Percentiles rank a stretch among this genome's conserved stretches.
phyloP scores from a whole-genome alignment of 1,140 invertebrate species.

The Tetramorium parvispinum region DNA sequence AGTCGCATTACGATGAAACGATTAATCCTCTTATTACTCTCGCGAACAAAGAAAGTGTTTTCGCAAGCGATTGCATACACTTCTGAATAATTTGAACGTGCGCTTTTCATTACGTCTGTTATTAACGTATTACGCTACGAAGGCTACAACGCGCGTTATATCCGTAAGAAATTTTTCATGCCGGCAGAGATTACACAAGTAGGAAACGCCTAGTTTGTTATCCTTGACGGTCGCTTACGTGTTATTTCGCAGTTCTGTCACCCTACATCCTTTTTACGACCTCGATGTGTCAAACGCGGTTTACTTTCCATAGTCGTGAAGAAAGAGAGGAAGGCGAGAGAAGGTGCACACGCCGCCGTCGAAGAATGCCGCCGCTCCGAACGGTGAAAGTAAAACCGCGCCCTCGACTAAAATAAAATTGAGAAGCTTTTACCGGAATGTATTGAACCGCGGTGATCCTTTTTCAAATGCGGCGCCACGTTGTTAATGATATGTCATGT shows the following conservation, averaged over 20 bases:
- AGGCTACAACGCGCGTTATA: neutral
- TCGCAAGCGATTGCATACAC: neutral
- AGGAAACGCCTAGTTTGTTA: slow-evolving; percentile 27
- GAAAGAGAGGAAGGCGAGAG: neutral
- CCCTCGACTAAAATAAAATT: slow-evolving; percentile 22
- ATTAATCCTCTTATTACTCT: neutral
- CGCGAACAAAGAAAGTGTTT: slow-evolving; percentile 27
- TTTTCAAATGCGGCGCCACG: neutral
- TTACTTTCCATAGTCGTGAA: slow-evolving; percentile 40
- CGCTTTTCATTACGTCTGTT: slow-evolving; percentile 7
- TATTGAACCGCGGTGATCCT: neutral
- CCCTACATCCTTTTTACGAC: slow-evolving; percentile 42
- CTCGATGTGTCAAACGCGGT: slow-evolving; percentile 34
- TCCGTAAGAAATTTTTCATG: neutral
- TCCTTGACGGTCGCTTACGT: slow-evolving; percentile 44
- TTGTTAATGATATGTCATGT: neutral
- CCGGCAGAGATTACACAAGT: slow-evolving; percentile 23
- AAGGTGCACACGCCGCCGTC: neutral
- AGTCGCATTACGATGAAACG: neutral
- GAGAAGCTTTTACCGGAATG: slow-evolving; percentile 32
- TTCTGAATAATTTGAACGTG: slow-evolving; percentile 5
- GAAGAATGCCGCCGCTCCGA: slow-evolving; percentile 18
- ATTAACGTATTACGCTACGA: slow-evolving; percentile 22
- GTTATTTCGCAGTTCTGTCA: slow-evolving; percentile 29
- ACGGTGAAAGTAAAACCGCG: slow-evolving; percentile 69